Base-by-base conservation (phyloP, 2,888 invertebrate species). In the Agriopis leucophaearia region DNA sequence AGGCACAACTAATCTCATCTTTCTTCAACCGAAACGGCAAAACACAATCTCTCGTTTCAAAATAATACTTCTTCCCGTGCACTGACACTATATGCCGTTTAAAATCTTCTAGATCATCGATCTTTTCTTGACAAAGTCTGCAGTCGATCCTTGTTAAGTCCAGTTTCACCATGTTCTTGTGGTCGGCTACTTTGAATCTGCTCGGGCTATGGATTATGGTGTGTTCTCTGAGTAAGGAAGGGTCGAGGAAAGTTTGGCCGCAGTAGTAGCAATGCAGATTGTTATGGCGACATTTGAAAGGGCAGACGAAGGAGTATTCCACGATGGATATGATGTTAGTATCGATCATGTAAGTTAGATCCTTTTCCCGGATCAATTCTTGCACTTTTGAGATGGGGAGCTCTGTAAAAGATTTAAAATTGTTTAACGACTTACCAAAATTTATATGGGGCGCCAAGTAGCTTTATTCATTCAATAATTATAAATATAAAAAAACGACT, bases 271-370 rank as follows among this genome's bases (percentile, higher is more conserved):
- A 94, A 0, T 91, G 70, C 0, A 93, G 70, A 10, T 93, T 88
- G 72, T 92, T 93, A 68, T 93, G 92, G 0, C 93, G 70, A 15
- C 93, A 93, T 62, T 89, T 91, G 80, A 94, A 94, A 0, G 94
- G 93, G 8, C 90, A 91, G 0, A 86, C 89, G 59, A 82, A 90
- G 0, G 94, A 94, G 64, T 75, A 88, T 59, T 93, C 92, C 0
- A 94, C 82, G 27, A 93, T 86, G 0, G 89, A 85, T 0, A 89
- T 71, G n/a, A 91, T 85, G 63, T 94, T 94, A 0, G 88, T 88
- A 65, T 91, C 91, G 5, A 83, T 87, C 82, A 89, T 88, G 77
- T 91, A 92, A 0, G 89, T 83, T 0, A 88, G 86, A 75, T 93
- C 93, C 27, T 86, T 76, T 71, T 92, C 92, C 0, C 92, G 81